Percentiles rank a stretch among this genome's conserved stretches.
phyloP scores from a whole-genome alignment of 2,888 invertebrate genomes.

The Cephus pygmeus region DNA sequence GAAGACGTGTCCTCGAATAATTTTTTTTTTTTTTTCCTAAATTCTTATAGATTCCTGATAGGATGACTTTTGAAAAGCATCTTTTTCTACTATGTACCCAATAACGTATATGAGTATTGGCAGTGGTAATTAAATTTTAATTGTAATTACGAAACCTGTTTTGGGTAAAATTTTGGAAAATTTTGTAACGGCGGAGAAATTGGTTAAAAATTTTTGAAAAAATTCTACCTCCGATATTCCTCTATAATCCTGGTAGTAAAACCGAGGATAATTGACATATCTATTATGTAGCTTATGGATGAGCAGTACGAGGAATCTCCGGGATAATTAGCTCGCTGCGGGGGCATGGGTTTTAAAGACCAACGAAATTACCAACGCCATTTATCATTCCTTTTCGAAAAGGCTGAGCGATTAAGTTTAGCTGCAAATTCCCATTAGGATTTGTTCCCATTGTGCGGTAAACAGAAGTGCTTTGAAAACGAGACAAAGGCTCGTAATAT shows the following conservation, averaged over 20 bases:
- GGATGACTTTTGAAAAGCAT: neutral
- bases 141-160: neutral
- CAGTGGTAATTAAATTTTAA: neutral
- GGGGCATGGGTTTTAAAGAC: neutral
- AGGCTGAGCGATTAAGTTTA: neutral
- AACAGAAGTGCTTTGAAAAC: neutral
- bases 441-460: neutral
- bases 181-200: neutral
- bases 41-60: neutral
- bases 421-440: neutral
- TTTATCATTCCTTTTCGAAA: neutral
- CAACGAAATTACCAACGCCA: neutral
- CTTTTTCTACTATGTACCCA: neutral
- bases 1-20: neutral
- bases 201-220: neutral
- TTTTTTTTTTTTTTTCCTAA: neutral
- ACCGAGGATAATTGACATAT: slow-evolving; percentile 38
- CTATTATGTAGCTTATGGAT: neutral
- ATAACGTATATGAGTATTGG: neutral
- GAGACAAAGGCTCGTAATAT: neutral
- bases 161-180: neutral
- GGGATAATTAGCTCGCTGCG: slow-evolving; percentile 27
- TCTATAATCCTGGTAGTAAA: slow-evolving; percentile 39
- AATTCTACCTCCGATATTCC: slow-evolving; percentile 34
- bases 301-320: slow-evolving; percentile 17